Conservation (phyloP, 2,888 invertebrate genomes). For the Apotomis turbidana region DNA sequence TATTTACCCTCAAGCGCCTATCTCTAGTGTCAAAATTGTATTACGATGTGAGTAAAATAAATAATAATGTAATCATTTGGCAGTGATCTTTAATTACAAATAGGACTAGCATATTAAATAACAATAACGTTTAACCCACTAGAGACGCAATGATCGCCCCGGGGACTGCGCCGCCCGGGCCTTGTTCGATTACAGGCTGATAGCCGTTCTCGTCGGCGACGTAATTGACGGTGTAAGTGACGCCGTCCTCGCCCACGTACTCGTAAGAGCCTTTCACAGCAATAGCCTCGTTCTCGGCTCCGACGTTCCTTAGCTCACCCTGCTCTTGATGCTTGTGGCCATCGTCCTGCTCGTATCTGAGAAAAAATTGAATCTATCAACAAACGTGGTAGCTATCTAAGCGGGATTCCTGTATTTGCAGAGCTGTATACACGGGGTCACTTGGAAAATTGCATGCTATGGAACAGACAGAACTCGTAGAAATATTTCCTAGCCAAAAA, state of each 20-base stretch:
- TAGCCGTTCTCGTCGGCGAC: constrained; percentile 84
- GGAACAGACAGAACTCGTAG: too few relatives aligned
- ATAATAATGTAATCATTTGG: too few relatives aligned
- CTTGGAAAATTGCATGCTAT: too few relatives aligned
- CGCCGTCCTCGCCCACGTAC: constrained; percentile 78
- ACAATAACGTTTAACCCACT: constrained; percentile 39
- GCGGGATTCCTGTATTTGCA: too few relatives aligned
- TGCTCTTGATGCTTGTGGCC: constrained; percentile 77
- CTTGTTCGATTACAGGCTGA: constrained; percentile 70
- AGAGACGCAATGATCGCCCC: constrained; percentile 64
- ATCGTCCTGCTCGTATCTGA: constrained; percentile 78
- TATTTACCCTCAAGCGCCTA: too few relatives aligned
- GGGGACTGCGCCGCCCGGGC: constrained; percentile 51
- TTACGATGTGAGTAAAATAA: too few relatives aligned
- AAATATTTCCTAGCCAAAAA: too few relatives aligned
- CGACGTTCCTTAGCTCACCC: constrained; percentile 78
- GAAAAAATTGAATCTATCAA: neutral
- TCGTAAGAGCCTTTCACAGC: constrained; percentile 78
- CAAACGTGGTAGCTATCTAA: too few relatives aligned
- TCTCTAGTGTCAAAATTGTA: too few relatives aligned
- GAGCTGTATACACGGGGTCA: too few relatives aligned
- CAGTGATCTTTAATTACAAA: too few relatives aligned
- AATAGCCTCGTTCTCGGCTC: constrained; percentile 79
- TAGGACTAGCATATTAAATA: too few relatives aligned
- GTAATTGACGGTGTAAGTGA: constrained; percentile 77